Evolutionary conservation across 2,797 vertebrate genomes (phyloP), one percentile per base, ranked within the genome.

Genomic region (Phataginus tetradactyla): DNA sequence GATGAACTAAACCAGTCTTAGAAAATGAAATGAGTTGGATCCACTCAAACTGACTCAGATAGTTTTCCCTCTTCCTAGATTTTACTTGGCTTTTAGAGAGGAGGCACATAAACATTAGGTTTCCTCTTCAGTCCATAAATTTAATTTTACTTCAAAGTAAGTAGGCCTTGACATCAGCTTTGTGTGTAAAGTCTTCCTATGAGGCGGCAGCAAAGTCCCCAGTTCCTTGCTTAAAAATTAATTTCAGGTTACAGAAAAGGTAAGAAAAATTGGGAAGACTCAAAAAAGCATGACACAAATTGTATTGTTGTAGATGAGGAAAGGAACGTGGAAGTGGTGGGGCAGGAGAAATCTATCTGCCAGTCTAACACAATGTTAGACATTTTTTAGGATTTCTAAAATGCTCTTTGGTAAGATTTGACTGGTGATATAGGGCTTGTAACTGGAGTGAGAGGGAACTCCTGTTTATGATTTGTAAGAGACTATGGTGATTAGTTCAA

Each of bases 311-410:
- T 87, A 96, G 85, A 78, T 80, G 97, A 80, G 74, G 96, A 97
- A 98, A 97, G 91, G 80, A 97, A 98, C 71, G 75, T 87, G 79
- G 42, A 53, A n/a, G n/a, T 21, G 23, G n/a, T 21, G 23, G 5
- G 0, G 11, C 51, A 96, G 37, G 89, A 97, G 89, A 97, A 97
- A 98, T 97, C 97, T 92, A 98, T 97, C 98, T 97, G 91, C 93
- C 98, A 97, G 96, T 97, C 98, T 96, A 97, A 97, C 96, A 98
- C 97, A 98, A 98, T 94, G 96, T 97, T 98, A 98, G 86, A 97
- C 93, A 96, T 94, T 98, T 97, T 97, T 96, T 96, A 96, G 96
- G 94, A 97, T 98, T 98, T 98, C 93, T 97, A 95, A 98, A 98
- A 98, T 95, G 53, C 77, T 34, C 92, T 96, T 98, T 97, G 90